Percentiles rank a stretch among this genome's conserved stretches.
Conservation (phyloP, 2,888 invertebrate species). For the Galeopsomyia nigrocyanea region DNA sequence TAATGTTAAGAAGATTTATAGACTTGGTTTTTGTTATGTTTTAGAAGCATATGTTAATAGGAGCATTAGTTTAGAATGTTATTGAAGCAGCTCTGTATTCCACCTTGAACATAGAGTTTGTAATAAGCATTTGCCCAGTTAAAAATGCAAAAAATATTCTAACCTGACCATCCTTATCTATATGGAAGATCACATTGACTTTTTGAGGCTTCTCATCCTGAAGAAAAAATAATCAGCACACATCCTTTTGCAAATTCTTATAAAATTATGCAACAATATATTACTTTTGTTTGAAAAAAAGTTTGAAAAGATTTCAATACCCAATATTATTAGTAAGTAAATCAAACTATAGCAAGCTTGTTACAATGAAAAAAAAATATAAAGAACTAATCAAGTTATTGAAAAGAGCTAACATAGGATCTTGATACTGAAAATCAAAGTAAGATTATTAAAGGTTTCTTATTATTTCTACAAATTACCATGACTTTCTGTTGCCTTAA, state of each 20-base stretch:
- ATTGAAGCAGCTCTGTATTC: too few relatives aligned
- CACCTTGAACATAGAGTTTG: slow-evolving; percentile 11
- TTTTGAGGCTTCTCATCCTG: slow-evolving; percentile 70
- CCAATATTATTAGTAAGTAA: background rate
- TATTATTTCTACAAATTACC: slow-evolving; percentile 63
- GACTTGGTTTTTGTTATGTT: slow-evolving; percentile 1
- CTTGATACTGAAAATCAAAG: slow-evolving; percentile 31
- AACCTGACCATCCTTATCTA: slow-evolving; percentile 70
- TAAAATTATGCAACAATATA: slow-evolving; percentile 33
- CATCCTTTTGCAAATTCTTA: slow-evolving; percentile 44
- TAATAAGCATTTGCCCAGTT: slow-evolving; percentile 35
- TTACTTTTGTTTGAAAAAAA: slow-evolving; percentile 8
- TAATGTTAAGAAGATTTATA: background rate
- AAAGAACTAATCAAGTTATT: slow-evolving; percentile 13
- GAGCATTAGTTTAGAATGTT: background rate
- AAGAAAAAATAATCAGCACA: slow-evolving; percentile 63
- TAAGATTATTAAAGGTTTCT: background rate
- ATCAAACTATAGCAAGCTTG: slow-evolving; percentile 18
- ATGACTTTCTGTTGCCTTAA: slow-evolving; percentile 75
- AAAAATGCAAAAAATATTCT: slow-evolving; percentile 60
- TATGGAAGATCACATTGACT: slow-evolving; percentile 69
- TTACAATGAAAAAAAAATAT: slow-evolving; percentile 29
- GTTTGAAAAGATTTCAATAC: background rate
- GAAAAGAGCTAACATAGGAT: slow-evolving; percentile 24
- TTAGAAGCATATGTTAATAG: background rate